Conservation (phyloP, 2,113 vertebrate species). For the Hassar affinis region DNA sequence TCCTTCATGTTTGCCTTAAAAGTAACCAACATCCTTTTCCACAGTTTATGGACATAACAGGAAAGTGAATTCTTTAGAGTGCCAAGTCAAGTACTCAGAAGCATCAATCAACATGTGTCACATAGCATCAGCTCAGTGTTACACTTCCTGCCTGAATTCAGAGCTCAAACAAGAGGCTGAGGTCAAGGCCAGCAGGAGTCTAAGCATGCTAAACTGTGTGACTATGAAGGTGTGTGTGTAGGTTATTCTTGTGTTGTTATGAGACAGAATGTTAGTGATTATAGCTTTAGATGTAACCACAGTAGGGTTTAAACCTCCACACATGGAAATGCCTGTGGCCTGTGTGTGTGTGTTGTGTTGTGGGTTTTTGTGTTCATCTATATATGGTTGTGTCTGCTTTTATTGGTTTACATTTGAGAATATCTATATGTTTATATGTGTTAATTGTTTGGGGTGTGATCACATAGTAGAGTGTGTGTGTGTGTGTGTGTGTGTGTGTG, state of each 20-base stretch:
- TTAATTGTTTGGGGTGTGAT: slow-evolving; percentile 26
- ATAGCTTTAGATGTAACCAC: slow-evolving; percentile 45
- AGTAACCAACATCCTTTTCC: background rate
- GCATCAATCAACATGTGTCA: background rate
- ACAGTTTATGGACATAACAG: background rate
- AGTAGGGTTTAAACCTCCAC: slow-evolving; percentile 40
- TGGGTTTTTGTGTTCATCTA: slow-evolving; percentile 31
- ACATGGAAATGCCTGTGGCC: slow-evolving; percentile 53
- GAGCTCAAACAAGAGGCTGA: background rate
- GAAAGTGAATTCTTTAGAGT: background rate
- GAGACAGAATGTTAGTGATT: slow-evolving; percentile 54
- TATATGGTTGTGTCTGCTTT: slow-evolving; percentile 24
- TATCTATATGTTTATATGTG: slow-evolving; percentile 30
- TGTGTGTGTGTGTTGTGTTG: slow-evolving; percentile 40
- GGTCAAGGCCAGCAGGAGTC: background rate
- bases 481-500: slow-evolving; percentile 29
- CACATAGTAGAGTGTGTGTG: slow-evolving; percentile 9
- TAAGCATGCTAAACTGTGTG: slow-evolving; percentile 3
- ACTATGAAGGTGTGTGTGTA: slow-evolving; percentile 29
- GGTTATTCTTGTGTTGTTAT: slow-evolving; percentile 54
- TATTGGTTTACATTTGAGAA: slow-evolving; percentile 26
- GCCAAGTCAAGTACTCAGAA: background rate
- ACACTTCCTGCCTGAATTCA: background rate
- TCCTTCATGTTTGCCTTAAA: background rate
- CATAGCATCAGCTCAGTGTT: background rate